Percentiles rank a stretch among this genome's conserved stretches.
Evolutionary conservation across 2,113 vertebrate genomes (phyloP).

Genomic region (Limanda limanda): DNA sequence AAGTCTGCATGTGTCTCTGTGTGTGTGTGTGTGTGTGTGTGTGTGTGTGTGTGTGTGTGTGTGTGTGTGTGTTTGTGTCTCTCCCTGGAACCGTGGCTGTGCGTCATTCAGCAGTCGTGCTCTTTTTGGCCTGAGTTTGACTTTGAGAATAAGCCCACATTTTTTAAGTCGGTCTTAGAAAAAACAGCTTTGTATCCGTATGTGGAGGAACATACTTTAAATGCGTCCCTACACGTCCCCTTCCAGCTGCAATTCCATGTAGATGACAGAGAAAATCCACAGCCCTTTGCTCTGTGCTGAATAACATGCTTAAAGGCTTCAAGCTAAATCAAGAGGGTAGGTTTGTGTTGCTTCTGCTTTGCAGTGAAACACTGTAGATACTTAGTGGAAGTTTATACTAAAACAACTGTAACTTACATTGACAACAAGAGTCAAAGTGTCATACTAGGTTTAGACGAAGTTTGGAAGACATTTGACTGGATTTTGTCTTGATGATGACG

Average conservation of each 20-base stretch:
- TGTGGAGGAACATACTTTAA: not conserved
- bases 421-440: no score
- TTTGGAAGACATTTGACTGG: not conserved
- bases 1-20: conserved; percentile 20
- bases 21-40: conserved; percentile 19
- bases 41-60: conserved; percentile 23
- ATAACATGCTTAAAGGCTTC: no score
- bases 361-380: no score
- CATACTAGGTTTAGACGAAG: not conserved
- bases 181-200: not conserved
- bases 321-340: not conserved
- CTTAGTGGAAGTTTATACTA: no score
- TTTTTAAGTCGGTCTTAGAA: not conserved
- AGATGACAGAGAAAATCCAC: no score
- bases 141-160: conserved; percentile 11
- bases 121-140: conserved; percentile 37
- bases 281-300: no score
- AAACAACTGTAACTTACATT: no score
- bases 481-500: not conserved
- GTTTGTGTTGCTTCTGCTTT: no score
- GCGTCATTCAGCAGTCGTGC: conserved; percentile 42
- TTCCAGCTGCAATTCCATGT: not conserved
- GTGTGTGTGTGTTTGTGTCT: conserved; percentile 26
- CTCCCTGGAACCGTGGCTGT: conserved; percentile 27
- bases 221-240: not conserved